A percentile compares a stretch with the other conserved stretches of the same genome.
phyloP scores from a whole-genome alignment of 2,113 vertebrate genomes.

The Ophiodon elongatus region DNA sequence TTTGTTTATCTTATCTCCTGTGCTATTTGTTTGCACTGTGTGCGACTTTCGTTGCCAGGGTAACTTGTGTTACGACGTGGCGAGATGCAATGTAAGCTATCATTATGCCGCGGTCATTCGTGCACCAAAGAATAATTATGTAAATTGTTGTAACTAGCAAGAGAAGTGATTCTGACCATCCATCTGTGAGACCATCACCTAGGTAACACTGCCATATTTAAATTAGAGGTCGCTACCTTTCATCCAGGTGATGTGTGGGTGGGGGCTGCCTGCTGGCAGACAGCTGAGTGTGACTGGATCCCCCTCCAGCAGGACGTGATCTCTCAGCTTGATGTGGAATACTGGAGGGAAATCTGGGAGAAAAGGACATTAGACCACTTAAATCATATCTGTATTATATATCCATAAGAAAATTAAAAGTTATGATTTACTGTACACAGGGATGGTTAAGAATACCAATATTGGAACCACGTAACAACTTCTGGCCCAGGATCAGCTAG shows the following conservation, averaged over 20 bases:
- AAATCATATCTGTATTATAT: not conserved
- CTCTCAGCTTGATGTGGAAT: conserved; percentile 98
- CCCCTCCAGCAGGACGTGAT: conserved; percentile 95
- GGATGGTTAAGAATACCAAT: not conserved
- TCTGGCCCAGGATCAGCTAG: not conserved
- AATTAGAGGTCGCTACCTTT: conserved; percentile 86
- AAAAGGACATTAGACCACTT: conserved; percentile 2
- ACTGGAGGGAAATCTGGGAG: conserved; percentile 93
- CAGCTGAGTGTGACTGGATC: conserved; percentile 96
- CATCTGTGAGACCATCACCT: not conserved
- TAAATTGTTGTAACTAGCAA: conserved; percentile 10
- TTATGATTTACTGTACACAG: not conserved
- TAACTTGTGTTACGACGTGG: conserved; percentile 2
- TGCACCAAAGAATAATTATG: not conserved
- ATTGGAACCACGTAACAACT: not conserved
- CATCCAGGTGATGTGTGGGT: conserved; percentile 92
- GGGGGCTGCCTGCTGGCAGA: conserved; percentile 93
- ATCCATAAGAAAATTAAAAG: not conserved
- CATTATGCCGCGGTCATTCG: not conserved
- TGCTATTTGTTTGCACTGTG: not conserved
- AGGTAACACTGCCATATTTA: not conserved
- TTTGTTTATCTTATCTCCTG: not conserved
- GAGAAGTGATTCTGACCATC: not conserved
- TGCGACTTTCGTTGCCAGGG: not conserved
- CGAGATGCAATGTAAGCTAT: not conserved